Evolutionary conservation across 2,797 vertebrate species (phyloP), one percentile per base, ranked within the genome.

Genomic region (Sebastes kiyomatsui): DNA sequence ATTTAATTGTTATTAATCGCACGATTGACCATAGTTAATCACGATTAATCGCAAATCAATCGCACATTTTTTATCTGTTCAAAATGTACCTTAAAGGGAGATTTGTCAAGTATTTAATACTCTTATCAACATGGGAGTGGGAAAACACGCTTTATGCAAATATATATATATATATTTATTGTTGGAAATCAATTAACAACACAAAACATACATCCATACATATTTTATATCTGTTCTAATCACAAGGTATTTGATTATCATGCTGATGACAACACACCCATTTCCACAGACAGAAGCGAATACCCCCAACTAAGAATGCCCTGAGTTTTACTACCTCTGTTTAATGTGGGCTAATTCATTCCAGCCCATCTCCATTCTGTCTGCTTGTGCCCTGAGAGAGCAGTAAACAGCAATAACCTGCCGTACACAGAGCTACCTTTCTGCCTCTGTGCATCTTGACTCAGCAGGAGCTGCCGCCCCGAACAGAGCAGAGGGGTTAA

Each of bases 401-500:
- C 33, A 25, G 25, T 61, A 56, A 64, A 64, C 73, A 68, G 70
- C 38, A 81, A 75, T 59, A 81, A 61, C 28, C 72, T 60, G n/a
- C 10, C 12, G 4, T 16, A 25, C 35, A 54, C 61, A 66, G 16
- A 56, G 46, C 32, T 35, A 66, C 72, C 65, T 67, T 30, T 58
- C 66, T 22, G 49, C 20, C 18, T 49, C 46, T 49, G 18, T 28
- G 54, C 49, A 54, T 78, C 56, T 77, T 56, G 11, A 73, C 73
- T 80, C 67, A 72, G 70, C 75, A 59, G 59, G 73, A 62, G 67
- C 54, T 33, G 38, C 32, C 35, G 65, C 62, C 58, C 33, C 58
- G 74, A 35, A 65, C 64, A 23, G 60, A 27, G 66, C 64, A 38
- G 60, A 55, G 46, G 27, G 73, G 67, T 81, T 88, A 87, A 86